Conservation (phyloP, 2,888 invertebrate genomes). For the Acleris literana region DNA sequence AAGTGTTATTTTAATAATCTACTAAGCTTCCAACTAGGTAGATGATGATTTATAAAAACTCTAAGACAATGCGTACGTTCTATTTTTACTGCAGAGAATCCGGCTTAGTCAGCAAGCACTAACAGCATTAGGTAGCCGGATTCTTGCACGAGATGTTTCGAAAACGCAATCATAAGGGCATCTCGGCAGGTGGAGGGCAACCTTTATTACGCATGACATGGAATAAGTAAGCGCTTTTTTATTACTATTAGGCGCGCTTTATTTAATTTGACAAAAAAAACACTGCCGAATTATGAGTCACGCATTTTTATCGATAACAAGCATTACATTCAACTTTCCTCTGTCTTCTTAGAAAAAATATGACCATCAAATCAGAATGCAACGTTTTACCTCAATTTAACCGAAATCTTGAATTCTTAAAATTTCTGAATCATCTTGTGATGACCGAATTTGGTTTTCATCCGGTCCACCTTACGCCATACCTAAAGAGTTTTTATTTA, state of each 20-base stretch:
- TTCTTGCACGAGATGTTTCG: slow-evolving; percentile 74
- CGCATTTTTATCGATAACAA: slow-evolving; percentile 12
- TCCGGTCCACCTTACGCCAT: not conserved
- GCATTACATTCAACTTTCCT: slow-evolving; percentile 1
- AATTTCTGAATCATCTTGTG: slow-evolving; percentile 17
- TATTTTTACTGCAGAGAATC: not conserved
- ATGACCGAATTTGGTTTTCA: not conserved
- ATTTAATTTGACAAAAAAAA: slow-evolving; percentile 2
- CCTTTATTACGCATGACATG: slow-evolving; percentile 53
- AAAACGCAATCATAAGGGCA: slow-evolving; percentile 72
- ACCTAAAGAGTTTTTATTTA: not conserved
- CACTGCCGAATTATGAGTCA: slow-evolving; percentile 19
- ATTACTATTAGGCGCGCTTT: slow-evolving; percentile 22
- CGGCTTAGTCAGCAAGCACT: slow-evolving; percentile 6
- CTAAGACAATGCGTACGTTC: not conserved
- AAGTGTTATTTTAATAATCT: slow-evolving; percentile 27
- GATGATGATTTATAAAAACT: no score
- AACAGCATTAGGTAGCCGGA: slow-evolving; percentile 48
- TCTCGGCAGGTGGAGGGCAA: slow-evolving; percentile 61
- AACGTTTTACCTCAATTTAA: slow-evolving; percentile 22
- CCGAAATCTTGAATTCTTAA: slow-evolving; percentile 11
- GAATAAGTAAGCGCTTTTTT: slow-evolving; percentile 40
- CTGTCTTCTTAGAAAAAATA: not conserved
- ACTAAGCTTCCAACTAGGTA: slow-evolving; percentile 2
- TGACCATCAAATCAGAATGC: slow-evolving; percentile 10